phyloP scores from a whole-genome alignment of 2,797 vertebrate genomes.

The Champsocephalus esox region DNA sequence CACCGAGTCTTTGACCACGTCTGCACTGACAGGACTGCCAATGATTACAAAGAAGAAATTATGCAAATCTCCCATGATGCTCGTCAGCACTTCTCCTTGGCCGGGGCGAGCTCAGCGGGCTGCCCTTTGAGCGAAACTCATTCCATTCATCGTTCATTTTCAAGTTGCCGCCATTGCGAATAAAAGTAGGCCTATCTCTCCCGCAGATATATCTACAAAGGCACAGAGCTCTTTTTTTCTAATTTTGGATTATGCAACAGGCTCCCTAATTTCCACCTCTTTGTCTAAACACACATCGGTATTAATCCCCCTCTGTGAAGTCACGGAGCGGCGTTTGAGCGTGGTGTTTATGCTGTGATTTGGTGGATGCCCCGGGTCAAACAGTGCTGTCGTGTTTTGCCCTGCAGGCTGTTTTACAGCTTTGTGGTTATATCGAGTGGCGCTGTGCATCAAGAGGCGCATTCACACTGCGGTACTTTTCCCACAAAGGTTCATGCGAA shows the following conservation, averaged over 20 bases:
- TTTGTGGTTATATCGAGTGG: constrained; percentile 35
- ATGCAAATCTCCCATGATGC: constrained; percentile 75
- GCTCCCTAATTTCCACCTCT: constrained; percentile 26
- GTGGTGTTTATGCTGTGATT: constrained; percentile 48
- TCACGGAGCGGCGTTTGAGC: constrained; percentile 28
- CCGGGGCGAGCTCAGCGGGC: constrained; percentile 52
- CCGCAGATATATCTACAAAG: constrained; percentile 49
- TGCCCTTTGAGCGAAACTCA: constrained; percentile 64
- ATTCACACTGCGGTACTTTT: too few species aligned
- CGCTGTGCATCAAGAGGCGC: constrained; percentile 34
- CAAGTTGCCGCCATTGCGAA: constrained; percentile 48
- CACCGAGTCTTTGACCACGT: constrained; percentile 60
- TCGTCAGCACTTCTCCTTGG: constrained; percentile 71
- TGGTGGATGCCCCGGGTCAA: constrained; percentile 59
- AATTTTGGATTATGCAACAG: constrained; percentile 34
- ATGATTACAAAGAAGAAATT: constrained; percentile 60
- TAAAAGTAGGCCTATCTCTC: constrained; percentile 44
- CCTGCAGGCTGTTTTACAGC: constrained; percentile 60
- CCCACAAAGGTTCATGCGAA: too few species aligned
- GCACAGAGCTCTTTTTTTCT: constrained; percentile 29
- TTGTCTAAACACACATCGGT: constrained; percentile 38
- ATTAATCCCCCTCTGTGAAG: constrained; percentile 32
- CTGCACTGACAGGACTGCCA: constrained; percentile 50
- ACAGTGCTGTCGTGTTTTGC: constrained; percentile 51
- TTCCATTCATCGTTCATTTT: constrained; percentile 64